Evolutionary conservation across 2,113 vertebrate species (phyloP).

Genomic region (Albula goreensis): DNA sequence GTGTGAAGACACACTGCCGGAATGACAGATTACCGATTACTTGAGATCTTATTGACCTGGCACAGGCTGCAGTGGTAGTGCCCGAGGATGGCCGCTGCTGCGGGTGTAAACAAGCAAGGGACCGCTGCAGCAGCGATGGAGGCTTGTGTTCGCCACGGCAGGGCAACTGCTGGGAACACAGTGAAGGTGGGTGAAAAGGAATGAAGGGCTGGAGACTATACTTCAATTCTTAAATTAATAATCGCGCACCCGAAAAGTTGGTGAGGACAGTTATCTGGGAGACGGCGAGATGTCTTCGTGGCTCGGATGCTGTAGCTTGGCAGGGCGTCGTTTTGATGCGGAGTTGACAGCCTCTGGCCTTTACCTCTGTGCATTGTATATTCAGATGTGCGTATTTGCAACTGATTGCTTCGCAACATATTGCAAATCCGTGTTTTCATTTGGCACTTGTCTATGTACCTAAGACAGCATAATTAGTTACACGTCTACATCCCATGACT

Average conservation of each 20-base stretch:
- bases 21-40: neutral
- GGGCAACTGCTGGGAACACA: slow-evolving; percentile 51
- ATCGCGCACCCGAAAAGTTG: neutral
- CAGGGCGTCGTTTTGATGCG: slow-evolving; percentile 12
- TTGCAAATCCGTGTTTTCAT: neutral
- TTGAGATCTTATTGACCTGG: no score
- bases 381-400: neutral
- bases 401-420: neutral
- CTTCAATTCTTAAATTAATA: neutral
- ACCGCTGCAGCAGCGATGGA: slow-evolving; percentile 65
- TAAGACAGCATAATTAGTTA: neutral
- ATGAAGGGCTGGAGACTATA: neutral
- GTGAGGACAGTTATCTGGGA: neutral
- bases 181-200: slow-evolving; percentile 80
- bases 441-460: neutral
- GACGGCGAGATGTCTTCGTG: neutral
- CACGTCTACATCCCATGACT: neutral
- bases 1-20: neutral
- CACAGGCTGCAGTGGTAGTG: slow-evolving; percentile 30
- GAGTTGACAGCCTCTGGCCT: neutral
- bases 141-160: slow-evolving; percentile 70
- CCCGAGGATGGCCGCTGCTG: slow-evolving; percentile 77
- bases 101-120: slow-evolving; percentile 81
- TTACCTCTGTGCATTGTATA: neutral
- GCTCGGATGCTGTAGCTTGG: neutral